Evolutionary conservation across 2,888 invertebrate genomes (phyloP), one percentile per base, ranked within the genome.

Genomic region (Dermolepida albohirtum): DNA sequence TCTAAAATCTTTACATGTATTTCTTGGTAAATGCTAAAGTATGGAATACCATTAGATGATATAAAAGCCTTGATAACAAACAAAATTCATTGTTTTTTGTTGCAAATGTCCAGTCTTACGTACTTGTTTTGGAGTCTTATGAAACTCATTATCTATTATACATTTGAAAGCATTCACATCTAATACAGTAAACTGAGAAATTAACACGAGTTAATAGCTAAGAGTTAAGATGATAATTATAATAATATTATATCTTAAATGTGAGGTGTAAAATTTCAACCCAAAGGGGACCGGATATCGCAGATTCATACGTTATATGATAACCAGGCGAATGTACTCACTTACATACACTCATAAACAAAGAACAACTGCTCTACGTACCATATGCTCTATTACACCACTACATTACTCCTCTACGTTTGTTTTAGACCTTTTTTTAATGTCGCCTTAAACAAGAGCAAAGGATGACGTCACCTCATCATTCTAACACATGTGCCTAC

Each of bases 401-500:
- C 52, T 51, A 52, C 64, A 41, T 41, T 34, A 64, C 54, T 64
- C 59, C 64, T 64, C 64, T 52, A 44, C 54, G 66, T 66, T 55
- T 75, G 73, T 74, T 71, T 68, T 71, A 71, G 72, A 66, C 66
- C 67, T 71, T 72, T 71, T 67, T 67, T 69, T 67, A 67, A 70
- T 68, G 70, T 74, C 68, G 71, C 73, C 77, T 76, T 74, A 72
- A 52, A 73, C 76, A 73, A 75, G 71, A 59, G 64, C 27, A 49
- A 70, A 69, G 66, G 68, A 70, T 70, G 49, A 51, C 64, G 52
- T 64, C 64, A 64, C 16, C 44, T 27, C 14, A 34, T 62, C 47
- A 34, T 62, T 64, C 52, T 39, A 64, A 52, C 64, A 64, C 64
- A 64, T 64, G 64, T 64, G 52, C 41, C 49, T 8, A 47, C 34